Evolutionary conservation across 2,113 vertebrate species (phyloP).

Genomic region (rabbit (Oryctolagus cuniculus)): DNA sequence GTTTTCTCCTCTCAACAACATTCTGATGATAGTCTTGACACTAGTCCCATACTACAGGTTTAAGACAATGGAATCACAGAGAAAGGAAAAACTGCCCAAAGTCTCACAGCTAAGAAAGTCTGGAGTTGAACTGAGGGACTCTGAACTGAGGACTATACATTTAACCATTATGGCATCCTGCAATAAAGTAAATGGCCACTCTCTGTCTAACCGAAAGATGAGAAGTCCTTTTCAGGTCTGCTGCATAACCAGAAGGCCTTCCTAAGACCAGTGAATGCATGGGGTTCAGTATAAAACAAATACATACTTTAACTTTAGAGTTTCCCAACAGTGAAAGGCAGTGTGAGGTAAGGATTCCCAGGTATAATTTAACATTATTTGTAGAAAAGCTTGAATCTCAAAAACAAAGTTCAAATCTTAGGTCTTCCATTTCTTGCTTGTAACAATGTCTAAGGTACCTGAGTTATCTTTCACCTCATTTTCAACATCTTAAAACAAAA

Average conservation of each 20-base stretch:
- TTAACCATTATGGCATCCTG: neutral
- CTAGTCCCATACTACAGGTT: neutral
- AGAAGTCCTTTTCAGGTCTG: neutral
- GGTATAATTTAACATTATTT: neutral
- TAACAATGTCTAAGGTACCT: neutral
- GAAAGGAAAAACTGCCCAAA: neutral
- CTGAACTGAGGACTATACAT: neutral
- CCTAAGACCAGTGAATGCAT: neutral
- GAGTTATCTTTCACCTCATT: constrained; percentile 4
- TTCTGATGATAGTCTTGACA: neutral
- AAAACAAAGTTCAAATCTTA: constrained; percentile 5
- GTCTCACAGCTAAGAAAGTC: neutral
- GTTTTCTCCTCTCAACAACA: constrained; percentile 8
- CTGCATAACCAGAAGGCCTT: neutral
- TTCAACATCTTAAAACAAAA: constrained; percentile 38
- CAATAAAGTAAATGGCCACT: neutral
- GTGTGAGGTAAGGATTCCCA: neutral
- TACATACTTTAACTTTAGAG: neutral
- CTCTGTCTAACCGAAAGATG: neutral
- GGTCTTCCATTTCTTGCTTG: neutral
- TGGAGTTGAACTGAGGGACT: neutral
- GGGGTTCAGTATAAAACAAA: neutral
- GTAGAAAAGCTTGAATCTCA: neutral
- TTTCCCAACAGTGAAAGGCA: neutral
- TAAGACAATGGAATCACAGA: constrained; percentile 3